These are phyloP conservation scores for Eumeta japonica DNA, from an alignment of 1,140 invertebrate genomes.

Conservation along the genomic window DNA sequence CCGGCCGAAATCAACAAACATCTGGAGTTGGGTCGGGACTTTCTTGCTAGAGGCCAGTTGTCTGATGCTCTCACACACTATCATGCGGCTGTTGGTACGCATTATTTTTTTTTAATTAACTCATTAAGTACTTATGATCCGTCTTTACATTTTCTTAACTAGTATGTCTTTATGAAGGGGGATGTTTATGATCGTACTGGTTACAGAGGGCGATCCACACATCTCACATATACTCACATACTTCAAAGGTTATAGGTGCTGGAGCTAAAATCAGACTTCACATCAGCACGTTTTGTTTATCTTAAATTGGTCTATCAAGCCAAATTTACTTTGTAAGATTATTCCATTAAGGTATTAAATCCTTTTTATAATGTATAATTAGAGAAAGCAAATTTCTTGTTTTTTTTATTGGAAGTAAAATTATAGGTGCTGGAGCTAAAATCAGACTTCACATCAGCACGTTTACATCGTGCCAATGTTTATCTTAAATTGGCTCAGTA, in stretches of 20 bases:
- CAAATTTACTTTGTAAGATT: too few species aligned
- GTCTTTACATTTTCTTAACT: slow-evolving; percentile 4
- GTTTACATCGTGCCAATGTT: slow-evolving; percentile 83
- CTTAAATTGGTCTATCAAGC: too few species aligned
- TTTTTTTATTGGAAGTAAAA: too few species aligned
- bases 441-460: slow-evolving; percentile 88
- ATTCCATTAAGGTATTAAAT: too few species aligned
- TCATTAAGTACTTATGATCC: slow-evolving; percentile 2
- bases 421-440: slow-evolving; percentile 88
- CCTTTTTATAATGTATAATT: too few species aligned
- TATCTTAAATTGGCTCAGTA: slow-evolving; percentile 88
- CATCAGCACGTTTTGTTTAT: background rate
- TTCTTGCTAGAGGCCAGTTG: slow-evolving; percentile 87
- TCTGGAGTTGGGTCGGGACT: slow-evolving; percentile 88
- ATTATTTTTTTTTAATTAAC: slow-evolving; percentile 2
- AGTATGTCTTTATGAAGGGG: background rate
- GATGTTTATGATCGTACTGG: slow-evolving; percentile 6
- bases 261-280: too few species aligned
- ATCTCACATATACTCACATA: slow-evolving; percentile 98
- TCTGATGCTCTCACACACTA: slow-evolving; percentile 96
- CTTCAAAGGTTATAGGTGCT: too few species aligned
- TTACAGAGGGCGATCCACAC: slow-evolving; percentile 86
- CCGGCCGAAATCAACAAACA: slow-evolving; percentile 86
- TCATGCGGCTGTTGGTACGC: slow-evolving; percentile 94
- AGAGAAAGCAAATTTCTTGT: too few species aligned